A percentile compares a stretch with the other conserved stretches of the same genome.
Conservation (phyloP, 1,140 invertebrate genomes). For the Rhopalosiphum padi region DNA sequence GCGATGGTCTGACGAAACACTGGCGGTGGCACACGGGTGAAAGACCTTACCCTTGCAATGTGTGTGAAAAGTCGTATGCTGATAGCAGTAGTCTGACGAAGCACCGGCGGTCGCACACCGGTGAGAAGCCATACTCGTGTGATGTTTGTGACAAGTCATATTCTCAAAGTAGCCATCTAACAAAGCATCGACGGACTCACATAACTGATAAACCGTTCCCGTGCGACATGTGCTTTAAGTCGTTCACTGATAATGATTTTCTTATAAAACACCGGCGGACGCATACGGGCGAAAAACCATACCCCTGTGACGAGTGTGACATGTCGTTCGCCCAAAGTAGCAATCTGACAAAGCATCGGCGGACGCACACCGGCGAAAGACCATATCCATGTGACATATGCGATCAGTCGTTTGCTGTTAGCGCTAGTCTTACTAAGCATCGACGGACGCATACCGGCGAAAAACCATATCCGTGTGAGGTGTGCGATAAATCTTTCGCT, state of each 20-base stretch:
- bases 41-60: conserved; percentile 59
- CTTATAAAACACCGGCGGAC: neutral
- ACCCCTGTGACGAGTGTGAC: neutral
- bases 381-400: neutral
- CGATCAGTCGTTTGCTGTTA: neutral
- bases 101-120: conserved; percentile 31
- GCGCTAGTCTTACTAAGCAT: neutral
- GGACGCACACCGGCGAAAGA: neutral
- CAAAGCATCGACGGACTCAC: conserved; percentile 40
- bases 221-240: conserved; percentile 44
- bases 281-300: neutral
- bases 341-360: neutral
- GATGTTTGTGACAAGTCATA: conserved; percentile 61
- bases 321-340: neutral
- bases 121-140: conserved; percentile 61
- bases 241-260: conserved; percentile 25
- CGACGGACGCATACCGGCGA: neutral
- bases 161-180: conserved; percentile 36
- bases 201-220: conserved; percentile 31
- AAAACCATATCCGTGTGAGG: neutral
- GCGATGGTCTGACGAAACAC: conserved; percentile 40
- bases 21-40: conserved; percentile 59
- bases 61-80: conserved; percentile 57
- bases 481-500: neutral
- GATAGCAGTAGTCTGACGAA: conserved; percentile 46